A percentile compares a stretch with the other conserved stretches of the same genome.
Evolutionary conservation across 2,888 invertebrate genomes (phyloP).

Genomic region (Dryococelus australis): DNA sequence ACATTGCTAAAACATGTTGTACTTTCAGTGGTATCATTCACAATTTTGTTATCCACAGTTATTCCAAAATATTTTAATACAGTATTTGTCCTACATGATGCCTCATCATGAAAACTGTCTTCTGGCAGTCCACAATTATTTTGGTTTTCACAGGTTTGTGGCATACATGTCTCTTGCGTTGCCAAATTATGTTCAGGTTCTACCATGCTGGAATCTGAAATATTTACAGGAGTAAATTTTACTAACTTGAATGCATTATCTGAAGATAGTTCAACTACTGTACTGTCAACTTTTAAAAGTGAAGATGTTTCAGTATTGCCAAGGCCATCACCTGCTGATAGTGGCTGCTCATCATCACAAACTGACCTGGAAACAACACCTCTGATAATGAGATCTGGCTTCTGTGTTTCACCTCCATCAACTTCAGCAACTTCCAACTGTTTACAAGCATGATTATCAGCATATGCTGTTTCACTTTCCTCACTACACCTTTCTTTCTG

Average conservation of each 20-base stretch:
- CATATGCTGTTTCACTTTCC: background rate
- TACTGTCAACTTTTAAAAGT: background rate
- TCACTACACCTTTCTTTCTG: background rate
- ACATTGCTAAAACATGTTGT: background rate
- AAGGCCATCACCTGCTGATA: background rate
- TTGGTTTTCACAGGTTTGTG: background rate
- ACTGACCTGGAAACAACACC: background rate
- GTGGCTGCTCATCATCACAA: background rate
- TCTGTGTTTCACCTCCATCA: background rate
- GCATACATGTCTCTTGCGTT: background rate
- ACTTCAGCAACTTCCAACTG: background rate
- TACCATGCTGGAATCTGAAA: background rate
- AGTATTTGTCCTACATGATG: background rate
- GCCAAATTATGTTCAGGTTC: background rate
- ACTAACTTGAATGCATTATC: background rate
- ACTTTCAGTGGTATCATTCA: background rate
- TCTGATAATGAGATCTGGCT: background rate
- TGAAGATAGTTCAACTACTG: background rate
- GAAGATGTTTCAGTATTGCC: background rate
- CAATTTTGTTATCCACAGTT: background rate
- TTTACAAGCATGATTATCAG: background rate
- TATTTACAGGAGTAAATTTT: background rate
- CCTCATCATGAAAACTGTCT: background rate
- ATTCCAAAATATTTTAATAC: background rate
- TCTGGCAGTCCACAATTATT: background rate